Base-by-base conservation (phyloP, 2,797 vertebrate genomes). In the Pteronotus mesoamericanus region DNA sequence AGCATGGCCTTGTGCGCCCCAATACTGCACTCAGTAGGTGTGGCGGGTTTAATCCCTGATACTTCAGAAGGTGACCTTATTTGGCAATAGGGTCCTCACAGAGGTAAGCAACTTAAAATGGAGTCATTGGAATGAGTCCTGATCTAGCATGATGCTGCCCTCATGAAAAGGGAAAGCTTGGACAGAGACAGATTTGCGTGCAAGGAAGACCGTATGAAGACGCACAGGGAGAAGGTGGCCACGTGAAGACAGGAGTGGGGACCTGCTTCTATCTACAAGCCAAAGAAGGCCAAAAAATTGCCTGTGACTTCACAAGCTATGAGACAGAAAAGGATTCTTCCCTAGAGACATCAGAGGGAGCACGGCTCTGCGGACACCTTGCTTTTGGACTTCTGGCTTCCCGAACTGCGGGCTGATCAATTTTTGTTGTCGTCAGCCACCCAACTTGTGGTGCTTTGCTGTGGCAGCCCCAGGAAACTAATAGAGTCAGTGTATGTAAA, bases 1-100 rank as follows among this genome's bases (percentile, higher is more conserved):
- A 18, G 37, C 39, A 1, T 1, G 19, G 55, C 9, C 9, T 14
- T 0, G 0, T 1, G 16, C 0, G 4, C 19, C n/a, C 44, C 18
- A 12, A 4, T 21, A 55, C 61, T 11, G 32, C 3, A 16, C 84
- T 48, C 15, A 12, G n/a, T 10, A 22, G 34, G 85, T 51, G 42
- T 14, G 6, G 19, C 0, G 53, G 53, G 44, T 64, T 32, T 61
- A n/a, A 26, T 64, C 29, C 32, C 61, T 29, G n/a, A 61, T n/a
- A 15, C 32, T 64, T 64, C 29, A n/a, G 61, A n/a, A 64, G 61
- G 61, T n/a, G 61, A n/a, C 14, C 32, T 61, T 16, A 7, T 18
- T 64, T n/a, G 61, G 59, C 64, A 64, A 18, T 16, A 64, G 14
- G 61, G 32, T 64, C 61, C 15, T n/a, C 64, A 15, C 61, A n/a